Evolutionary conservation across 2,797 vertebrate species (phyloP).

Genomic region (Nyctibius grandis): DNA sequence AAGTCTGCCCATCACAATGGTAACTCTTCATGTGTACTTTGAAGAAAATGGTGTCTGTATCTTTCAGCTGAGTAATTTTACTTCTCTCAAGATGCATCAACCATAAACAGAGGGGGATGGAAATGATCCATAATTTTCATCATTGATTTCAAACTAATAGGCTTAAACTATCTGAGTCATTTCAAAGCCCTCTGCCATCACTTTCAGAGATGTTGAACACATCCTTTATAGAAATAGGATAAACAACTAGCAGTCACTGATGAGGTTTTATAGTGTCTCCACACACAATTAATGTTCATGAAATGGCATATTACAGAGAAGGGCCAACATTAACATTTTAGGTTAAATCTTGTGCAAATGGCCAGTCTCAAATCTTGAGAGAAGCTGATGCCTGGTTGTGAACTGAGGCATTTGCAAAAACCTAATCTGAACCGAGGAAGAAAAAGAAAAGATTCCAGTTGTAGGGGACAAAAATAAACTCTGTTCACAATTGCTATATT

Average conservation of each 20-base stretch:
- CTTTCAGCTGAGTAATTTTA: background rate
- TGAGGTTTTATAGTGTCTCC: background rate
- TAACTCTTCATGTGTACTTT: background rate
- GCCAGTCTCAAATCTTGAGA: background rate
- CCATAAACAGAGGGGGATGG: background rate
- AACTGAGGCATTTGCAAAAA: background rate
- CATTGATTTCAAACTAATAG: background rate
- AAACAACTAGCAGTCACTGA: background rate
- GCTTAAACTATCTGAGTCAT: background rate
- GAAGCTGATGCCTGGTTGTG: background rate
- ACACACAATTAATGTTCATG: background rate
- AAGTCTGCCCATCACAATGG: background rate
- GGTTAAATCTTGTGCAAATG: background rate
- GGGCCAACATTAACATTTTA: background rate
- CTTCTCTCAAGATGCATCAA: background rate
- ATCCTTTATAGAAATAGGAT: background rate
- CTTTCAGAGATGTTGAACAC: background rate
- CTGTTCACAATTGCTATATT: background rate
- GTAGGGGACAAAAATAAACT: background rate
- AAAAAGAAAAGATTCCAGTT: background rate
- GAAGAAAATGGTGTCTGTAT: background rate
- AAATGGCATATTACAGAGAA: background rate
- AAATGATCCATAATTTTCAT: background rate
- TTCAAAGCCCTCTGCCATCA: background rate
- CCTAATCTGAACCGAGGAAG: background rate